Percentiles rank a stretch among this genome's conserved stretches.
These are phyloP conservation scores for Lophotriccus pileatus DNA, from an alignment of 2,797 vertebrate species.

Conservation along the genomic window DNA sequence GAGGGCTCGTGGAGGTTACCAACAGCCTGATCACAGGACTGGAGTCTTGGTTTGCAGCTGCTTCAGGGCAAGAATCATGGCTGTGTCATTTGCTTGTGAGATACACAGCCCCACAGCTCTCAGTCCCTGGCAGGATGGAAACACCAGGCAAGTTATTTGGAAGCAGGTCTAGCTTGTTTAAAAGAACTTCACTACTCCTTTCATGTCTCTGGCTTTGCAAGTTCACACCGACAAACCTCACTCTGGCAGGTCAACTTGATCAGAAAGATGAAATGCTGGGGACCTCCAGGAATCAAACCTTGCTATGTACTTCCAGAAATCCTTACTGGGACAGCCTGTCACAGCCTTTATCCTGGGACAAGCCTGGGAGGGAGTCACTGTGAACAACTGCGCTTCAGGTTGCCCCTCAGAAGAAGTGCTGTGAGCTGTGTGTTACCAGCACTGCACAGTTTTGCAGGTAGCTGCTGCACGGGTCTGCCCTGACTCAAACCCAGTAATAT, in stretches of 20 bases:
- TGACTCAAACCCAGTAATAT: not conserved
- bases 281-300: not conserved
- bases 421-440: rapidly evolving
- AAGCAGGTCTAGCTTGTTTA: not conserved
- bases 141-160: not conserved
- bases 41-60: not conserved
- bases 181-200: not conserved
- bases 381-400: too few relatives aligned
- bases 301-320: not conserved
- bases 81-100: not conserved
- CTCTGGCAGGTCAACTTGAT: not conserved
- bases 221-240: not conserved
- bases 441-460: not conserved
- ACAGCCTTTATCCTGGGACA: not conserved
- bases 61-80: not conserved
- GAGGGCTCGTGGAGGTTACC: not conserved
- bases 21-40: not conserved
- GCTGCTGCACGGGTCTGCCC: not conserved
- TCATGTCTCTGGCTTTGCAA: not conserved
- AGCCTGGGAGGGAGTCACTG: rapidly evolving
- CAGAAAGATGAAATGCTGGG: not conserved
- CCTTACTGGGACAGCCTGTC: not conserved
- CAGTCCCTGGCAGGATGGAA: not conserved
- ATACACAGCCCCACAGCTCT: not conserved
- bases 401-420: too few relatives aligned